Base-by-base conservation (phyloP, 2,888 invertebrate species). In the Aethes cnicana region DNA sequence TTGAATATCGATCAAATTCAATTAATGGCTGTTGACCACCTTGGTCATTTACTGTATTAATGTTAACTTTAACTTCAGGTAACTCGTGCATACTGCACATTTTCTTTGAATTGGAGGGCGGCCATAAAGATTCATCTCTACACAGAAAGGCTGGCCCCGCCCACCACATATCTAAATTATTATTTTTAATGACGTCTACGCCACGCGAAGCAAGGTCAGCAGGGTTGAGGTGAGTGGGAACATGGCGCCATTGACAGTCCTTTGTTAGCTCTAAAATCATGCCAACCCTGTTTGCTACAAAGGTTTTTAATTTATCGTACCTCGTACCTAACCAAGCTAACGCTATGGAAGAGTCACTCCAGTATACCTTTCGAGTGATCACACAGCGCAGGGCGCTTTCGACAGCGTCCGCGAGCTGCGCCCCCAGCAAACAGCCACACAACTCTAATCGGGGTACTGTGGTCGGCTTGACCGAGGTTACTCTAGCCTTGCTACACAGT, bases 141-240 rank as follows among this genome's bases (percentile, higher is more conserved):
- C 8, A 6, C 2, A 33, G 9, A 17, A 33, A 33, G 4, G 17
- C n/a, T n/a, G 32, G 32, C 6, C 32, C 32, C 8, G 4, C 17
- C 32, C 32, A 33, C 32, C 32, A 33, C 17, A 33, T 33, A 3
- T 33, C 17, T n/a, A 33, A 17, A 17, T 16, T 33, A n/a, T 33
- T 33, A n/a, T 17, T 17, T n/a, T 23, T 7, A 7, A 5, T 3
- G 2, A 2, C 7, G 3, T 32, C 30, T 4, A 32, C 30, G 30
- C 30, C 30, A 16, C 30, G 30, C 16, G 30, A 16, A 14, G 30
- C 30, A 3, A 16, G 8, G 30, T 32, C 30, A 8, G 30, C 30
- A 4, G 30, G 30, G 12, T 32, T 32, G 8, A 32, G 16, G 30
- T 14, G 7, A 7, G 30, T 32, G 2, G 30, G 30, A 3, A 32